A percentile compares a stretch with the other conserved stretches of the same genome.
phyloP scores from a whole-genome alignment of 2,113 vertebrate genomes.

The Vireo altiloquus region DNA sequence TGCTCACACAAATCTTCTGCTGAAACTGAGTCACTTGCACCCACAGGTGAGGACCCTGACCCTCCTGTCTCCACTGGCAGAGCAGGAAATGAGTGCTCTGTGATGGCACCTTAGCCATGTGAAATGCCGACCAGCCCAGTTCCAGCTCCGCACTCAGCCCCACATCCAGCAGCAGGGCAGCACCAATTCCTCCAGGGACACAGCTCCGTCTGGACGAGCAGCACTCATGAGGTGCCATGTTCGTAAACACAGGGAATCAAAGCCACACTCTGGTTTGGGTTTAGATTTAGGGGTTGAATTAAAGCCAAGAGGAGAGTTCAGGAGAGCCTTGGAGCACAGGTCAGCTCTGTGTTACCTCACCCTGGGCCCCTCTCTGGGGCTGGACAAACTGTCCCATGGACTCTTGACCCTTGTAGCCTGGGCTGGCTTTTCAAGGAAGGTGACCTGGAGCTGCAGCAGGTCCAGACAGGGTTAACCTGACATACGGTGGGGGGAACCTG shows the following conservation, averaged over 20 bases:
- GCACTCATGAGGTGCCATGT: rapidly evolving
- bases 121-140: rapidly evolving
- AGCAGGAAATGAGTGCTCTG: rapidly evolving
- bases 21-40: rapidly evolving
- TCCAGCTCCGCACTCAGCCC: rapidly evolving
- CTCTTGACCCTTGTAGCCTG: not conserved
- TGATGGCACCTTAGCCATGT: rapidly evolving
- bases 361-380: not conserved
- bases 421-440: not conserved
- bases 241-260: rapidly evolving
- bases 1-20: not conserved
- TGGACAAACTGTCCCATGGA: not conserved
- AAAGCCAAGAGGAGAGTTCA: not conserved
- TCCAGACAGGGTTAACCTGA: not conserved
- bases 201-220: not conserved
- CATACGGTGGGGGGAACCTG: not conserved
- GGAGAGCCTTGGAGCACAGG: not conserved
- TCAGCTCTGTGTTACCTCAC: not conserved
- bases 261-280: not conserved
- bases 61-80: not conserved
- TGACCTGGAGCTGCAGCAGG: rapidly evolving
- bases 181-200: rapidly evolving
- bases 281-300: not conserved
- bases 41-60: rapidly evolving
- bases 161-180: rapidly evolving